Conservation (phyloP, 1,140 invertebrate genomes). For the Drosophila ercepeae region DNA sequence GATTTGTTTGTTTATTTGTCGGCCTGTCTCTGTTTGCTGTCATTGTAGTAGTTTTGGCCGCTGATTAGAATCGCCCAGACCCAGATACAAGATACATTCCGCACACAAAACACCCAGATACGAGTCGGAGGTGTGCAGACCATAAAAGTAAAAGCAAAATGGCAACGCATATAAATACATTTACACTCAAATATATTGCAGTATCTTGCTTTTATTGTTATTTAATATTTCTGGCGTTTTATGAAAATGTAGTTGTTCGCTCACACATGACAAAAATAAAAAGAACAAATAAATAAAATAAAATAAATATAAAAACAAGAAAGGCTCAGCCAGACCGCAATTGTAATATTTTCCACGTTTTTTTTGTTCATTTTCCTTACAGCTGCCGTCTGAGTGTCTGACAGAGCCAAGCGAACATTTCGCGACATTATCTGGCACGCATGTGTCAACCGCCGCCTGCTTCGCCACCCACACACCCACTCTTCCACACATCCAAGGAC, state of each 20-base stretch:
- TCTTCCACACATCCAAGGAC: not conserved
- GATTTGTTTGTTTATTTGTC: slow-evolving; percentile 62
- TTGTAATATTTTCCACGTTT: slow-evolving; percentile 30
- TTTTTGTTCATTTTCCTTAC: slow-evolving; percentile 36
- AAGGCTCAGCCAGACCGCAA: slow-evolving; percentile 35
- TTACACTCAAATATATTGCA: slow-evolving; percentile 56
- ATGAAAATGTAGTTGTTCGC: slow-evolving; percentile 70
- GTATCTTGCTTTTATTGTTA: slow-evolving; percentile 71
- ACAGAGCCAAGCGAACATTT: slow-evolving; percentile 32
- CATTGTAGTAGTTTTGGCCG: slow-evolving; percentile 50
- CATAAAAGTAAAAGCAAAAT: slow-evolving; percentile 62
- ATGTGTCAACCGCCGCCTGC: slow-evolving; percentile 70
- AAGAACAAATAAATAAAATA: slow-evolving; percentile 1
- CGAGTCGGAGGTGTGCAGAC: not conserved
- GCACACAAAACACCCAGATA: slow-evolving; percentile 1
- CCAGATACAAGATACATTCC: slow-evolving; percentile 28
- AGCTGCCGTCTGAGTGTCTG: slow-evolving; percentile 51
- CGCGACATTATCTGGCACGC: slow-evolving; percentile 75
- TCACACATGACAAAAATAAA: slow-evolving; percentile 11
- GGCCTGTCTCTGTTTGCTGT: slow-evolving; percentile 47
- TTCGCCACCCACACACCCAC: slow-evolving; percentile 22
- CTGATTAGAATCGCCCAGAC: slow-evolving; percentile 69
- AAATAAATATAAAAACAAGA: not conserved
- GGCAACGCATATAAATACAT: slow-evolving; percentile 70
- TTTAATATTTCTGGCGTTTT: slow-evolving; percentile 76